Evolutionary conservation across 2,888 invertebrate genomes (phyloP), one percentile per base, ranked within the genome.

Genomic region (Meandrusa payeni): DNA sequence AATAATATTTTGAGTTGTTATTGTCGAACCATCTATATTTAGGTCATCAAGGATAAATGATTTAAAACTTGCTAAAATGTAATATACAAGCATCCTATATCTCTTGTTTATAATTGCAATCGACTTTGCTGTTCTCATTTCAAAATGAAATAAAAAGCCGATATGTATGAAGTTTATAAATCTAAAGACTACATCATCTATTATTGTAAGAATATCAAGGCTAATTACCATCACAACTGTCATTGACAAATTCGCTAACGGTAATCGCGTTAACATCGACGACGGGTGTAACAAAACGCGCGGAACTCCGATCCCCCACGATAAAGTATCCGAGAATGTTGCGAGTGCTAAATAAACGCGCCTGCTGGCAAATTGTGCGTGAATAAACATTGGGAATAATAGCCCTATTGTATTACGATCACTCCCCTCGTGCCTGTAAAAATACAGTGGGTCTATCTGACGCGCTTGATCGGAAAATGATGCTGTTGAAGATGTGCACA

Each of bases 301-400:
- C 6, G n/a, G 10, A 3, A 7, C 23, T 33, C 19, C 31, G 23
- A 13, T 36, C 42, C 24, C 57, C 52, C 53, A 34, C 47, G 42
- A 36, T 11, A 40, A 22, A 31, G 39, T 40, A 48, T 34, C 59
- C 52, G 59, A 55, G 56, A 69, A 64, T 80, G 82, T 81, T 76
- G 80, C 78, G 74, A 82, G 58, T 65, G 64, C 71, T 75, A 71
- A 78, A 83, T 79, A 83, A 83, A 85, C 83, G 68, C 62, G 52
- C 47, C 54, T 50, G 61, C 55, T 61, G 54, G 79, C 85, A 86
- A 87, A 87, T 86, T 86, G 86, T 82, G 80, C 86, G 82, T 83
- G 82, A 69, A 78, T 76, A 82, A 85, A 85, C 82, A 86, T 61
- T 55, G 69, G 55, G 64, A 65, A 85, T 83, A 83, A 85, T 83